phyloP scores from a whole-genome alignment of 2,888 invertebrate genomes.

The Cotesia congregata region DNA sequence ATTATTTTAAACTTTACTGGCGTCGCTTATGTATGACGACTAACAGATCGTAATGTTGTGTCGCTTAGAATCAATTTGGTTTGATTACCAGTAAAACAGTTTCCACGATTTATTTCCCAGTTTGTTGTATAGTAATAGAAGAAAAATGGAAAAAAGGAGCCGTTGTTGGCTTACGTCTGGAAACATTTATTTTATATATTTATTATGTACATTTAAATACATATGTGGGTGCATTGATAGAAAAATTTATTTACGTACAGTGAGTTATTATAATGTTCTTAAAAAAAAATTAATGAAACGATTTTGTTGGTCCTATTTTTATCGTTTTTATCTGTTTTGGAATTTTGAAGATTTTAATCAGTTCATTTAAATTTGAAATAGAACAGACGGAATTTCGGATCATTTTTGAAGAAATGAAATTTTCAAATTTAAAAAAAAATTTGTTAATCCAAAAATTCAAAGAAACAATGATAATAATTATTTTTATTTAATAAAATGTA shows the following conservation, averaged over 20 bases:
- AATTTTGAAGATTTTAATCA: too few species aligned
- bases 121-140: background rate
- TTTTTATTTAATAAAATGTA: too few species aligned
- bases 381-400: too few species aligned
- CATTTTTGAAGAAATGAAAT: too few species aligned
- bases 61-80: constrained; percentile 31
- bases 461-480: too few species aligned
- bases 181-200: constrained; percentile 7
- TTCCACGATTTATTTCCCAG: constrained; percentile 11
- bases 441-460: too few species aligned
- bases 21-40: constrained; percentile 3
- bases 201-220: background rate
- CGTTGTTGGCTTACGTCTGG: constrained; percentile 29
- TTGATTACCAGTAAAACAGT: constrained; percentile 27
- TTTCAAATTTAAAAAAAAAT: too few species aligned
- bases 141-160: constrained; percentile 10
- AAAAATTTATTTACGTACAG: background rate
- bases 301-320: too few species aligned
- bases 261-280: too few species aligned
- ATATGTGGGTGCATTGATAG: background rate
- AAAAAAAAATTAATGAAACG: too few species aligned
- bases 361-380: too few species aligned
- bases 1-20: constrained; percentile 8
- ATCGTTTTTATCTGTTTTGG: too few species aligned
- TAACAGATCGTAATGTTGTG: constrained; percentile 28